Evolutionary conservation across 2,888 invertebrate genomes (phyloP), one percentile per base, ranked within the genome.

Genomic region (Parthenolecanium corni): DNA sequence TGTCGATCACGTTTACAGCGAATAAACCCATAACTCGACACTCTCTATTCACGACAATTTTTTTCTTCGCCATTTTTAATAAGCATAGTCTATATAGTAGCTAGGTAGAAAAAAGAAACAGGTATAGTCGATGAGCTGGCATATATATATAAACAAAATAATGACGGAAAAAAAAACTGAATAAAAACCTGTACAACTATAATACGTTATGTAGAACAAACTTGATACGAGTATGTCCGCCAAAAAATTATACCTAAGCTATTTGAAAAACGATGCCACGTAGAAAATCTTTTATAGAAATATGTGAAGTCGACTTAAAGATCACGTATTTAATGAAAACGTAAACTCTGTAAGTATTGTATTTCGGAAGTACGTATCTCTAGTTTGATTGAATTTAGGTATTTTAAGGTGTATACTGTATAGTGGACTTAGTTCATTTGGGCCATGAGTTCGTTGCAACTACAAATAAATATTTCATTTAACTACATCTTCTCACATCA

Each of bases 311-410:
- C 51, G 61, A 49, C 51, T 44, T 51, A 47, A 38, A 46, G 61
- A 61, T n/a, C 61, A 61, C 61, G 61, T 61, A 61, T 24, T 61
- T 36, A 23, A 56, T 38, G 21, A 61, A 61, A 61, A 61, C 51
- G 61, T 61, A 61, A 61, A 49, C 61, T n/a, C n/a, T n/a, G n/a
- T n/a, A n/a, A n/a, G n/a, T n/a, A n/a, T n/a, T n/a, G n/a, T n/a
- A n/a, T n/a, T n/a, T n/a, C n/a, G n/a, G n/a, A n/a, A n/a, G n/a
- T n/a, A n/a, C n/a, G n/a, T n/a, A n/a, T n/a, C n/a, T n/a, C n/a
- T n/a, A n/a, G n/a, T n/a, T n/a, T n/a, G n/a, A n/a, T n/a, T n/a
- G n/a, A n/a, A n/a, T n/a, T n/a, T n/a, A n/a, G n/a, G n/a, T n/a
- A n/a, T n/a, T n/a, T n/a, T n/a, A n/a, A n/a, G n/a, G n/a, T n/a